phyloP scores from a whole-genome alignment of 2,888 invertebrate species.

The Cotesia congregata region DNA sequence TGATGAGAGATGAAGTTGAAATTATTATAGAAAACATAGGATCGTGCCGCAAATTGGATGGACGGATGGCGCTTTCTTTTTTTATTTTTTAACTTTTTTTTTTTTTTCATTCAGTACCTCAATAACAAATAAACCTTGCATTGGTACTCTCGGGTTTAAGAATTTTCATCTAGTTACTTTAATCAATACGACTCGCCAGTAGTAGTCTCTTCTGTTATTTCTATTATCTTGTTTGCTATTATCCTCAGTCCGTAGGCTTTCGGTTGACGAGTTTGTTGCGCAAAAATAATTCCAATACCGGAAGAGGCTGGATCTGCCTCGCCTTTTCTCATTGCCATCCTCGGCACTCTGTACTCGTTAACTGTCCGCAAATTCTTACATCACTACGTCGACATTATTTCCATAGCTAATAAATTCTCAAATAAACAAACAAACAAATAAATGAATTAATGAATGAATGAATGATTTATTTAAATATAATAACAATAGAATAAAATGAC shows the following conservation, averaged over 20 bases:
- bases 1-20: background rate
- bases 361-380: conserved; percentile 2
- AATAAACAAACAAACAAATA: background rate
- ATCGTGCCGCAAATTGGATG: background rate
- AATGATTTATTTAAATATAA: background rate
- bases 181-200: conserved; percentile 18
- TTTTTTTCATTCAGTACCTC: background rate
- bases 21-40: background rate
- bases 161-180: conserved; percentile 47
- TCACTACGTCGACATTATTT: background rate
- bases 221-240: background rate
- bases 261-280: conserved; percentile 47
- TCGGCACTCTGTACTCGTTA: conserved; percentile 18
- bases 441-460: conserved; percentile 10
- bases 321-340: conserved; percentile 26
- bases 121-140: conserved; percentile 3
- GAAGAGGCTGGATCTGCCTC: conserved; percentile 46
- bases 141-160: background rate
- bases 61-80: conserved; percentile 26
- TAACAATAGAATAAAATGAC: conserved; percentile 7
- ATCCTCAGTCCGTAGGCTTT: conserved; percentile 23
- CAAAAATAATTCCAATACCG: conserved; percentile 50
- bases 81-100: background rate
- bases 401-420: conserved; percentile 13
- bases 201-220: conserved; percentile 25